A percentile compares a stretch with the other conserved stretches of the same genome.
Evolutionary conservation across 1,140 invertebrate genomes (phyloP).

Genomic region (Saccostrea glomerata): DNA sequence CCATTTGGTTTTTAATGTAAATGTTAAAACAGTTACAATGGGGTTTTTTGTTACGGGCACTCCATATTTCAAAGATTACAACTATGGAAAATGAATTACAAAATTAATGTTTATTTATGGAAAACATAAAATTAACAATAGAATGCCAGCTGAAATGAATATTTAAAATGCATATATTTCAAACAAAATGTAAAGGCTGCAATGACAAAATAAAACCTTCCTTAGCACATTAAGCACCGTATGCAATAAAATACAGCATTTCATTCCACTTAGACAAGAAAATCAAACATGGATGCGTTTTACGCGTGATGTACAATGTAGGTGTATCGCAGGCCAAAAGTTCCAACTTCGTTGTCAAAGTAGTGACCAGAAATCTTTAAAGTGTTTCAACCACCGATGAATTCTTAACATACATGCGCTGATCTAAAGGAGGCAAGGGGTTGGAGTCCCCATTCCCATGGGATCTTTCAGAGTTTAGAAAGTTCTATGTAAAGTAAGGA

Average conservation of each 20-base stretch:
- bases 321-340: neutral
- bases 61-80: neutral
- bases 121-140: neutral
- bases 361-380: neutral
- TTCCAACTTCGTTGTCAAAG: neutral
- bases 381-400: conserved; percentile 18
- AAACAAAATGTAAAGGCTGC: neutral
- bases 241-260: neutral
- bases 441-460: no score
- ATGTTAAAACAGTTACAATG: no score
- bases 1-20: no score
- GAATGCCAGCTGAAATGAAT: neutral
- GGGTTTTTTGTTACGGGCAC: no score
- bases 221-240: neutral
- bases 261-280: neutral
- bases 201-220: neutral
- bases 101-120: neutral
- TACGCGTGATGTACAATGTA: neutral
- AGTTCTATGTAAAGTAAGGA: no score
- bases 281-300: neutral
- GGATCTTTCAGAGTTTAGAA: no score
- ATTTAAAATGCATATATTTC: neutral
- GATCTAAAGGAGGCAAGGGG: no score
- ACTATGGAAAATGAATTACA: neutral
- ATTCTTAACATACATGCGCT: neutral